These are phyloP conservation scores for Acanthiza pusilla DNA, from an alignment of 2,797 vertebrate genomes.

Conservation along the genomic window DNA sequence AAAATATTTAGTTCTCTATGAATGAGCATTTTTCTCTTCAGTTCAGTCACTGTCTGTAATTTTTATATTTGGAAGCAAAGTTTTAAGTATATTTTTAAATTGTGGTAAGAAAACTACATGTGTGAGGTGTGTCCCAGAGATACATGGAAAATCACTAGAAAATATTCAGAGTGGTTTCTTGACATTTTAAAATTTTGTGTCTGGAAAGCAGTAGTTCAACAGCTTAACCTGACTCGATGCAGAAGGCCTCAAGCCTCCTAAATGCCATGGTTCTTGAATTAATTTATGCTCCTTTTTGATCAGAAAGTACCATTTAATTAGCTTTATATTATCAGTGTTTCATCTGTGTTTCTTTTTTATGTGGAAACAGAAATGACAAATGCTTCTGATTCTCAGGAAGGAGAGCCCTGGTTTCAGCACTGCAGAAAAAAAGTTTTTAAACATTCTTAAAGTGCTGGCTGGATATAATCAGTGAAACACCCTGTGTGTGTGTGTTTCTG, in stretches of 20 bases:
- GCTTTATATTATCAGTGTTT: not conserved
- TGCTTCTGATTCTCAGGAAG: not conserved
- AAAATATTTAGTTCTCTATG: not conserved
- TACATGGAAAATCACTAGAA: not conserved
- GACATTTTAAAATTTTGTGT: not conserved
- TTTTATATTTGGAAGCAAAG: not conserved
- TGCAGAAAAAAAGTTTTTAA: not conserved
- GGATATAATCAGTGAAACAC: not conserved
- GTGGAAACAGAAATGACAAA: not conserved
- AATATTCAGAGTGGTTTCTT: not conserved
- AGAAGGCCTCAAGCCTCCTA: not conserved
- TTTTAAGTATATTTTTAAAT: not conserved
- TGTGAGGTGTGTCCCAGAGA: not conserved
- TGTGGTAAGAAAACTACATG: not conserved
- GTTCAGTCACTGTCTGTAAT: not conserved
- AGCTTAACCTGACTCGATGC: not conserved
- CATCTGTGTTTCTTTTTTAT: not conserved
- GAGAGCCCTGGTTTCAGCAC: not conserved
- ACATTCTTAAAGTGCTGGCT: accelerated
- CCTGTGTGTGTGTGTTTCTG: not conserved
- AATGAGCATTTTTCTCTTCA: not conserved
- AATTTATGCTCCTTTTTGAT: not conserved
- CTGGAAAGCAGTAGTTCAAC: not conserved
- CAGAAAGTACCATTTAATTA: not conserved
- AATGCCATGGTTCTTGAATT: not conserved